phyloP scores from a whole-genome alignment of 1,140 invertebrate species.

The Anadara kagoshimensis region DNA sequence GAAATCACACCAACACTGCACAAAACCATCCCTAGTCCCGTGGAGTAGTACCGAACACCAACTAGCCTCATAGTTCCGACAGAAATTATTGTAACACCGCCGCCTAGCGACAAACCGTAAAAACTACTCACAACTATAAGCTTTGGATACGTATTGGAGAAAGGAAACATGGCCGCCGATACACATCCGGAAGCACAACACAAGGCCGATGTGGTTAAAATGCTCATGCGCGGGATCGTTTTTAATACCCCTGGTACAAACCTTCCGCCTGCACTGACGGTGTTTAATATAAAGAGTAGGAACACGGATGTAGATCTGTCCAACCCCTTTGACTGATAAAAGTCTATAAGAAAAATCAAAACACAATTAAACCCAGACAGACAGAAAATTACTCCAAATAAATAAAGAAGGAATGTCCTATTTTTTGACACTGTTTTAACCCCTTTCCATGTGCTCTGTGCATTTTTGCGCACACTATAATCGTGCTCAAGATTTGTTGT shows the following conservation, averaged over 20 bases:
- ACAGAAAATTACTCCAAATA: neutral
- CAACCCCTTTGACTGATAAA: conserved; percentile 3
- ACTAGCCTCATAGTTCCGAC: conserved; percentile 11
- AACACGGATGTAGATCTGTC: neutral
- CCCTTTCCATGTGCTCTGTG: neutral
- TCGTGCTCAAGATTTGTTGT: neutral
- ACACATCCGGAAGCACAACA: neutral
- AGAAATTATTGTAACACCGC: neutral
- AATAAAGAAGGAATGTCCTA: neutral
- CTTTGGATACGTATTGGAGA: neutral
- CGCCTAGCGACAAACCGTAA: conserved; percentile 2
- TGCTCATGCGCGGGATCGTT: neutral
- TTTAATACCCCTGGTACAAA: conserved; percentile 10
- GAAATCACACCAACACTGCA: neutral
- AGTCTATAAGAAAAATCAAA: conserved; percentile 22
- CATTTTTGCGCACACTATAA: neutral
- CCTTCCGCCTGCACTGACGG: neutral
- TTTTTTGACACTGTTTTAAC: neutral
- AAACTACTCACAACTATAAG: neutral
- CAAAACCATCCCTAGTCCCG: conserved; percentile 1
- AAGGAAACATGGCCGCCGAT: neutral
- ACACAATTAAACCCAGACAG: neutral
- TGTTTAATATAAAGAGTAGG: neutral
- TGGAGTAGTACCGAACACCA: conserved; percentile 8
- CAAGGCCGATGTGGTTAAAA: neutral